These are phyloP conservation scores for Eulimnadia texana DNA, from an alignment of 1,140 invertebrate genomes.

Conservation along the genomic window DNA sequence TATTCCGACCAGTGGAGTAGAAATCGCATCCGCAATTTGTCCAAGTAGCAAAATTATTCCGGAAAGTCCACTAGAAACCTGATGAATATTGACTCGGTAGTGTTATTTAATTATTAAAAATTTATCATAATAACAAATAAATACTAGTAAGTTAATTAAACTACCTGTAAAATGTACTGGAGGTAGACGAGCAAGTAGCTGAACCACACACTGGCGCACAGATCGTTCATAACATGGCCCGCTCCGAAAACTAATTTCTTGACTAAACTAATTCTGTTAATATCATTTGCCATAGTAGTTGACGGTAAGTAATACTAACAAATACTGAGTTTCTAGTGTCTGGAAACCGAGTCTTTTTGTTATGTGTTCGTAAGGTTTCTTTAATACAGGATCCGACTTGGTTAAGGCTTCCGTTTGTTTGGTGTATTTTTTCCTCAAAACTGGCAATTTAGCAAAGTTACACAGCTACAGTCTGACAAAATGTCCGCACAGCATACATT, in stretches of 20 bases:
- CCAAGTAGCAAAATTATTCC: slow-evolving; percentile 40
- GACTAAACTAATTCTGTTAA: slow-evolving; percentile 1
- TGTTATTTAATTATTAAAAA: too few species aligned
- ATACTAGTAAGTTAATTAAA: background rate
- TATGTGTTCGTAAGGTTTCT: too few species aligned
- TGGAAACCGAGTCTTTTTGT: too few species aligned
- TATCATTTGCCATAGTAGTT: background rate
- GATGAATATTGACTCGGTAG: too few species aligned
- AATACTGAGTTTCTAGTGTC: too few species aligned
- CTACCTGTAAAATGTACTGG: slow-evolving; percentile 48
- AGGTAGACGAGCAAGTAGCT: slow-evolving; percentile 79
- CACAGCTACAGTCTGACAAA: background rate
- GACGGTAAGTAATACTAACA: too few species aligned
- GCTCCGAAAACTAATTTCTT: slow-evolving; percentile 46
- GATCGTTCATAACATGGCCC: slow-evolving; percentile 81
- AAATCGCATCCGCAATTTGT: slow-evolving; percentile 68
- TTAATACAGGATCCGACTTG: too few species aligned
- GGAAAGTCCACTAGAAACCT: slow-evolving; percentile 28
- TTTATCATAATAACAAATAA: background rate
- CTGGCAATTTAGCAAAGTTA: background rate
- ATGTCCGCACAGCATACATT: background rate
- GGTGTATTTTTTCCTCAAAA: background rate
- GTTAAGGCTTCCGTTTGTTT: background rate
- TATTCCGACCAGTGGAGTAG: slow-evolving; percentile 71
- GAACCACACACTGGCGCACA: slow-evolving; percentile 87